Conservation (phyloP, 2,888 invertebrate genomes). For the Dasypolia templi region DNA sequence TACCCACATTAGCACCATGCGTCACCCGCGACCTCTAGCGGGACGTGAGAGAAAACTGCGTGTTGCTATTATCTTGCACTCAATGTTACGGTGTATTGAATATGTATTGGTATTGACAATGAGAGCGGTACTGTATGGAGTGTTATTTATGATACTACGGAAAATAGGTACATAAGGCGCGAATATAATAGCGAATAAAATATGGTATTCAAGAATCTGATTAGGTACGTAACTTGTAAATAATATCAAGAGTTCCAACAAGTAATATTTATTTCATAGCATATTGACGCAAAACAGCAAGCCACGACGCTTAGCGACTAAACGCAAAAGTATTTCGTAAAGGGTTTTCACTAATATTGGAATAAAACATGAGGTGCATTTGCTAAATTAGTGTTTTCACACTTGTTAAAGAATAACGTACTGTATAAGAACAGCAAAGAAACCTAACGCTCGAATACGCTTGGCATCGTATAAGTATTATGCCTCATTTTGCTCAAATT, state of each 20-base stretch:
- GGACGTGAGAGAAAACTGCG: constrained; percentile 47
- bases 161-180: too few species aligned
- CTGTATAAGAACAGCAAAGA: too few species aligned
- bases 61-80: constrained; percentile 32
- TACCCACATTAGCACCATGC: constrained; percentile 23
- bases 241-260: neutral
- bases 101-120: constrained; percentile 48
- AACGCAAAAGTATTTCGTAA: constrained; percentile 41
- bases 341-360: constrained; percentile 20
- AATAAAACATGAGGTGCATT: neutral
- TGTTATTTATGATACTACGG: too few species aligned
- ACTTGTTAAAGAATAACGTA: constrained; percentile 1
- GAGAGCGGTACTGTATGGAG: constrained; percentile 8
- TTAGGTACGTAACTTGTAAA: too few species aligned
- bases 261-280: constrained; percentile 37
- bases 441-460: too few species aligned
- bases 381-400: neutral
- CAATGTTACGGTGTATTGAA: constrained; percentile 45
- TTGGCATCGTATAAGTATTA: too few species aligned
- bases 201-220: too few species aligned
- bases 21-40: constrained; percentile 49
- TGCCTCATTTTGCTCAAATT: too few species aligned
- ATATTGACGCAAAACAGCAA: constrained; percentile 16
- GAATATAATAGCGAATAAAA: too few species aligned
- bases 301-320: constrained; percentile 28